Base-by-base conservation (phyloP, 1,140 invertebrate genomes). In the Drosophila ananassae region DNA sequence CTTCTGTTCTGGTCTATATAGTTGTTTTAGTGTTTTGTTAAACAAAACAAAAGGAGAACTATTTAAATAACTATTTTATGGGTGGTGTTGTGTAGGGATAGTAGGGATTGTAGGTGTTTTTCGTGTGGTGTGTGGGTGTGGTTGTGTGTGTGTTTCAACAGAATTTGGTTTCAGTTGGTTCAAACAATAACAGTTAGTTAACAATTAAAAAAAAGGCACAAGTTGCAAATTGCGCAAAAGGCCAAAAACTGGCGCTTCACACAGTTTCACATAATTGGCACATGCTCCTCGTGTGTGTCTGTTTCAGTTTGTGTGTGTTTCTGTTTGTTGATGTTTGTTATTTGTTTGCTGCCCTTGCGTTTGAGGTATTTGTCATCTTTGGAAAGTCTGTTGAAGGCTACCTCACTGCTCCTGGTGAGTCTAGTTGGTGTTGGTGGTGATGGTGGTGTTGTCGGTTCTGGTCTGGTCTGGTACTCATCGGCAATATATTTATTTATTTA, bases 291-390 rank as follows among this genome's bases (percentile, higher is more conserved):
- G 55, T 75, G 63, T 75, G 50, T 71, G 41, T 51, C 64, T 69
- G 66, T 69, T n/a, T 61, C 53, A 73, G 62, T 48, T 64, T 64
- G 32, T 25, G 57, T 67, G 56, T 51, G 47, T 62, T 50, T 22
- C 34, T 54, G 13, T 48, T 78, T 68, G 22, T 59, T 57, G 13
- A 61, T 74, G 52, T 60, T 63, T 74, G 52, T 60, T 63, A 53
- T 60, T 73, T 58, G 61, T 53, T 75, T 69, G 64, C 72, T 85
- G 82, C 82, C 82, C 67, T 85, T 71, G 83, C 83, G 82, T 89
- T 85, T 85, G 83, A 89, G 83, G 83, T 89, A 89, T 89, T 89
- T 89, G 79, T 89, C 84, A 83, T 89, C 83, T 87, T 87, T 87
- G 83, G 83, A 87, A 89, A 87, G 79, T 87, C 79, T 82, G 83